Base-by-base conservation (phyloP, 2,113 vertebrate genomes). In the Nesoenas mayeri region DNA sequence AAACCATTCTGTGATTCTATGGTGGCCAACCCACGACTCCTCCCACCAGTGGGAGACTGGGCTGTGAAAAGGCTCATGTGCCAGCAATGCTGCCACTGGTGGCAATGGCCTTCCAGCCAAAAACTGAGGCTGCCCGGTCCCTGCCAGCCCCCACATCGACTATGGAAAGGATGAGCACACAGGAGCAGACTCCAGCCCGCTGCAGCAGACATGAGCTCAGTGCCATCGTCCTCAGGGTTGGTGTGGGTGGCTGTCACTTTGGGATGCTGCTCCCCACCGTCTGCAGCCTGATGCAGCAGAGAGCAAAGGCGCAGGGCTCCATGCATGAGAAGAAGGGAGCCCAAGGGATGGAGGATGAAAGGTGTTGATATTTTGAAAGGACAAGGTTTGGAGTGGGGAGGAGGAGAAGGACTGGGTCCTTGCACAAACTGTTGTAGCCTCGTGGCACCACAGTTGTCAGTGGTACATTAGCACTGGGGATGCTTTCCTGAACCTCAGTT, bases 81-180 rank as follows among this genome's bases (percentile, higher is more conserved):
- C 47, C 40, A 34, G 62, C 0, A 1, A 31, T 12, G 54, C n/a
- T 67, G n/a, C 60, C 2, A 9, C 34, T 56, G 51, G 21, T 70
- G 54, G 36, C 22, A 60, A 4, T 7, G 56, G 29, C 38, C 73
- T 78, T 53, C 25, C 53, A 80, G 81, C 32, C 40, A 61, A 50
- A 48, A 31, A 2, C 42, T 0, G 0, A 38, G 67, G 29, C 60
- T 70, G 51, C 32, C 24, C 0, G 0, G 25, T 20, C 50, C 60
- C 56, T 4, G 26, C 36, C 8, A 3, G 25, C 22, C 48, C 26
- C 28, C 5, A 8, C 0, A 1, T 9, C 7, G n/a, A 40, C 36
- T 1, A 1, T 20, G 77, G 66, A 56, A 85, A 31, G 70, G 42
- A 67, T 78, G 29, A 72, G 47, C 34, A 85, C 58, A 61, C 1